phyloP scores from a whole-genome alignment of 2,113 vertebrate genomes.

The Petaurus breviceps region DNA sequence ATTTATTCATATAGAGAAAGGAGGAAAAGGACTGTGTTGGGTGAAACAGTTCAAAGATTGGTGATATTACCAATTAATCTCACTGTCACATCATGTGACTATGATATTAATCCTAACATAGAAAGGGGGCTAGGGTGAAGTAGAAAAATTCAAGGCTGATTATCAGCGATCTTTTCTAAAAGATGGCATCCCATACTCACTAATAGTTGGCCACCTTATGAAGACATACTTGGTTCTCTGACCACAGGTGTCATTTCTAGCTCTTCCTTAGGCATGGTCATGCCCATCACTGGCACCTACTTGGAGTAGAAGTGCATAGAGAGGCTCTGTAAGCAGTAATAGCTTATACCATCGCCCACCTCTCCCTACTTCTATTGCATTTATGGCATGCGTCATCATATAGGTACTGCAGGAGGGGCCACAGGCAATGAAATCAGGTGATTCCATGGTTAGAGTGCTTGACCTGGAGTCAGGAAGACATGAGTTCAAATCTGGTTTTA shows the following conservation, averaged over 20 bases:
- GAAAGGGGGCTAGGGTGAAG: background rate
- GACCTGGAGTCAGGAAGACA: background rate
- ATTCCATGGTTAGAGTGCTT: background rate
- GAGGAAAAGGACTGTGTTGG: background rate
- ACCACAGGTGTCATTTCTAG: background rate
- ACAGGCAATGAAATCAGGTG: background rate
- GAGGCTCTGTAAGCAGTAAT: background rate
- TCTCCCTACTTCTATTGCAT: background rate
- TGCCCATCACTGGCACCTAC: background rate
- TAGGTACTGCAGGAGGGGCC: background rate
- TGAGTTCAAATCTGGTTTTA: background rate
- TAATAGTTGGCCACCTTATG: background rate
- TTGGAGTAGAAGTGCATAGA: background rate
- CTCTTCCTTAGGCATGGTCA: background rate
- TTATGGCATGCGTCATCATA: background rate
- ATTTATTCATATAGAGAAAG: background rate
- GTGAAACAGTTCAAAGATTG: background rate
- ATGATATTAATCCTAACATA: background rate
- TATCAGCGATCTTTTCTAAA: background rate
- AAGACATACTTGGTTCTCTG: background rate
- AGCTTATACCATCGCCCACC: background rate
- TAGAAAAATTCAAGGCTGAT: background rate
- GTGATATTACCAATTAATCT: background rate
- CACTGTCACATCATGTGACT: background rate
- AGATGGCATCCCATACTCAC: background rate